Conservation (phyloP, 1,140 invertebrate species). For the Drosophila repletoides region DNA sequence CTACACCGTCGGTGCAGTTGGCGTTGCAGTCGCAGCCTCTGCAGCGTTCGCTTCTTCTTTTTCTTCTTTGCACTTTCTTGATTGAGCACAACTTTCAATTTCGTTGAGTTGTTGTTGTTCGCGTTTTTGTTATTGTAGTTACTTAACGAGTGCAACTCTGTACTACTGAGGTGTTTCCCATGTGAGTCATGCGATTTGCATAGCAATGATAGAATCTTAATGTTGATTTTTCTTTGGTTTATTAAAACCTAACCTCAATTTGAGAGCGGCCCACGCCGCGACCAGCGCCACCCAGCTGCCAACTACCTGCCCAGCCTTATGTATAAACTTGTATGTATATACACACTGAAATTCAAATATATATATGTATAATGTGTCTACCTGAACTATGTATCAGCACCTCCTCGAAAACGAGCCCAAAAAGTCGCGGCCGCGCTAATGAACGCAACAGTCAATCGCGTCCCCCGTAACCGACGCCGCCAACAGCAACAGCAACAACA, state of each 20-base stretch:
- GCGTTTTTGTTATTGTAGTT: slow-evolving; percentile 13
- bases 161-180: slow-evolving; percentile 58
- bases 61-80: slow-evolving; percentile 37
- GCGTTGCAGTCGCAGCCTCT: slow-evolving; percentile 1
- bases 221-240: slow-evolving; percentile 20
- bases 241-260: slow-evolving; percentile 40
- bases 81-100: slow-evolving; percentile 67
- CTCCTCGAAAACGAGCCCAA: slow-evolving; percentile 62
- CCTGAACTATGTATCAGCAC: slow-evolving; percentile 68
- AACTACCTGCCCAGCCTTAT: slow-evolving; percentile 44
- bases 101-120: slow-evolving; percentile 51
- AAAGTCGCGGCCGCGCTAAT: slow-evolving; percentile 71
- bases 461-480: slow-evolving; percentile 44
- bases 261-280: slow-evolving; percentile 42
- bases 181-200: slow-evolving; percentile 65
- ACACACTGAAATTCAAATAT: background rate
- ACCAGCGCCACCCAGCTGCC: slow-evolving; percentile 57
- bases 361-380: slow-evolving; percentile 39
- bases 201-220: slow-evolving; percentile 39
- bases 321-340: slow-evolving; percentile 10
- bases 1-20: background rate
- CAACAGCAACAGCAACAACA: slow-evolving; percentile 24
- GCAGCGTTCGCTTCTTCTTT: background rate
- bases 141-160: slow-evolving; percentile 4
- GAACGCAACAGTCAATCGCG: slow-evolving; percentile 73